These are phyloP conservation scores for Buathra laborator DNA, from an alignment of 2,888 invertebrate species.

Conservation along the genomic window DNA sequence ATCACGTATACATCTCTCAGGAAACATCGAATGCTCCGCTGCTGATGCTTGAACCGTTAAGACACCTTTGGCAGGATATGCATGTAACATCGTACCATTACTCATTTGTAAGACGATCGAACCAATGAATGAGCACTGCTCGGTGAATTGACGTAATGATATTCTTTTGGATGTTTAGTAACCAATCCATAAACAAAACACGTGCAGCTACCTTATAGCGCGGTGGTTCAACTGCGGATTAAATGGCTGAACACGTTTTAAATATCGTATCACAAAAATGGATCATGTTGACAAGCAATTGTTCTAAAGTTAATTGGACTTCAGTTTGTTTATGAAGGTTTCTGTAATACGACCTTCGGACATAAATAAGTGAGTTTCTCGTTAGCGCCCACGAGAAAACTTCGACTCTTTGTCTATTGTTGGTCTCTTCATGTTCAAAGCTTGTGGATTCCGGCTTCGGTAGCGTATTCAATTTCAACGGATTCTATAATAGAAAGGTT, in stretches of 20 bases:
- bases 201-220: no score
- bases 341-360: not conserved
- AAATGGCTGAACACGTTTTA: no score
- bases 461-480: conserved; percentile 3
- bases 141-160: no score
- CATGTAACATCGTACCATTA: no score
- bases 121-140: no score
- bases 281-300: not conserved
- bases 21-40: no score
- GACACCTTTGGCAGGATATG: no score
- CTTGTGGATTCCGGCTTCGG: not conserved
- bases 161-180: no score
- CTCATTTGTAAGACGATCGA: no score
- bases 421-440: not conserved
- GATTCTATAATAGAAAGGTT: conserved; percentile 3
- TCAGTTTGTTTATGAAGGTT: not conserved
- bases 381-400: not conserved
- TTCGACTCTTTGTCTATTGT: not conserved
- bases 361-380: not conserved
- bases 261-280: not conserved
- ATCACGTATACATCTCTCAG: not conserved
- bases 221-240: no score
- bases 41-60: no score
- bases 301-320: conserved; percentile 6
- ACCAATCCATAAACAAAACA: no score